Evolutionary conservation across 2,888 invertebrate species (phyloP), one percentile per base, ranked within the genome.

Genomic region (Aporophyla nigra): DNA sequence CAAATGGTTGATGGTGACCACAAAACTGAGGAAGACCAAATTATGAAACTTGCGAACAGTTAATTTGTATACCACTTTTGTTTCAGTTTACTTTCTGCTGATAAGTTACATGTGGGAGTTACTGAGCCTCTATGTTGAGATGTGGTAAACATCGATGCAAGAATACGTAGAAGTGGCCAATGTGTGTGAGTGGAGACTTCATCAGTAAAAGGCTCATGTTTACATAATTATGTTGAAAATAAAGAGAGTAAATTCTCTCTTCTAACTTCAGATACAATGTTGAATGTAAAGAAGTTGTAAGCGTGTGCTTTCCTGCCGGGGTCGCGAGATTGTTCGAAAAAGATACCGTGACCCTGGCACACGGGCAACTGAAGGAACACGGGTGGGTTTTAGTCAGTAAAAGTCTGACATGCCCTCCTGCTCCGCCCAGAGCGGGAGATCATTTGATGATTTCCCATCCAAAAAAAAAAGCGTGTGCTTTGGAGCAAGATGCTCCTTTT

Each of bases 191-290:
- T 88, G 97, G 97, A 16, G 97, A 98, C 88, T 99, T 97, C 91
- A 97, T 99, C 49, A 98, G 98, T 86, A 98, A 98, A 92, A 97
- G 99, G 76, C 95, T 99, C 63, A 95, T 98, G 89, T 98, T 98
- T 82, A 97, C 97, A 61, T 98, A 43, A 43, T 46, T 46, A 97
- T 90, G 96, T 96, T 46, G 97, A 97, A 61, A 95, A 97, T 19
- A 97, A 97, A 80, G 94, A 97, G 59, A 93, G 93, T 54, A 95
- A 96, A 63, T 99, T 98, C 91, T 97, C 98, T 16, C 97, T 97
- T 88, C 92, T 98, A 54, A 95, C 99, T 77, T 97, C 98, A 14
- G 98, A 98, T 24, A 98, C 97, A 43, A 93, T 98, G 61, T 90
- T 98, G 24, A 98, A 98, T 93, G 97, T 98, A n/a, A 98, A 98